Percentiles rank a stretch among this genome's conserved stretches.
Conservation (phyloP, 2,888 invertebrate genomes). For the Stenotaenia linearis region DNA sequence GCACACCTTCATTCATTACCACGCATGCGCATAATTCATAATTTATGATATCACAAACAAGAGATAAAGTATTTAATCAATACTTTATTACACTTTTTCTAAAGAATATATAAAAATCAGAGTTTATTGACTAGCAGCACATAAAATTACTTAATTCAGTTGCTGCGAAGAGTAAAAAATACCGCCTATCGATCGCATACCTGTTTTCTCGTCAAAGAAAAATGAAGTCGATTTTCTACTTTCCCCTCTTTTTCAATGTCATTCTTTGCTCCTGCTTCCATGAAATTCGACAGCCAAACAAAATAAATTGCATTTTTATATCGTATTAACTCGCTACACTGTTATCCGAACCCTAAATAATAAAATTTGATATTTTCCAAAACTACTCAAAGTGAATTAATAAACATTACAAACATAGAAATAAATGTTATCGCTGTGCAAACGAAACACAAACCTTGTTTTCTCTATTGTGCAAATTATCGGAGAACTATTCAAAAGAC, state of each 20-base stretch:
- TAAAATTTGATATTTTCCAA: no score
- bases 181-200: neutral
- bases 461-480: constrained; percentile 14
- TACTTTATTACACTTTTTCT: no score
- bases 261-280: neutral
- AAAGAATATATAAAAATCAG: neutral
- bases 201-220: neutral
- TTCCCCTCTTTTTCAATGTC: neutral
- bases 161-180: neutral
- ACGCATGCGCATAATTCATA: no score
- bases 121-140: neutral
- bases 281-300: neutral
- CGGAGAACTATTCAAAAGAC: constrained; percentile 11
- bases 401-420: no score
- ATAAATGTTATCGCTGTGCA: neutral
- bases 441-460: constrained; percentile 2
- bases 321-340: neutral
- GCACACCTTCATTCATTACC: no score
- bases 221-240: constrained; percentile 20
- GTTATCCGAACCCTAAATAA: no score
- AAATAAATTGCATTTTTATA: neutral
- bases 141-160: neutral
- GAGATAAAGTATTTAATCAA: neutral
- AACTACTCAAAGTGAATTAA: no score
- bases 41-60: no score